phyloP scores from a whole-genome alignment of 64 coral and sea anemone genomes.

The Stichodactyla helianthus region DNA sequence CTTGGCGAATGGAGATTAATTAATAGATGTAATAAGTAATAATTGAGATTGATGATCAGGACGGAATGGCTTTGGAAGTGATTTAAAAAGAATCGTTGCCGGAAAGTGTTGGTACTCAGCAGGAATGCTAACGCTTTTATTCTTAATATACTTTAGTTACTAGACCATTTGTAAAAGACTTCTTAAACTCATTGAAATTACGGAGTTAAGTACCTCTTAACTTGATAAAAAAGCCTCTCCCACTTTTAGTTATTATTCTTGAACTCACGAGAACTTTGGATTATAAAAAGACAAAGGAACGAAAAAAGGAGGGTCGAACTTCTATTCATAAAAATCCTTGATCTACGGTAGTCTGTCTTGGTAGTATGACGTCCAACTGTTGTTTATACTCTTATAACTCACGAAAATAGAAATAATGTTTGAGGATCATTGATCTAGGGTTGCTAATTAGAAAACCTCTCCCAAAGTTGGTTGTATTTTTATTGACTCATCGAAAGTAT shows the following conservation, averaged over 20 bases:
- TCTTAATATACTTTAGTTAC: no score
- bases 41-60: constrained; percentile 3
- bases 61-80: not conserved
- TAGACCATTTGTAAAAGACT: no score
- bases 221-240: not conserved
- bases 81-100: not conserved
- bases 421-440: no score
- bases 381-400: no score
- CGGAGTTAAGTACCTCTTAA: not conserved
- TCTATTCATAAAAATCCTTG: no score
- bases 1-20: not conserved
- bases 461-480: no score
- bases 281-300: not conserved
- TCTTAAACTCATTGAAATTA: not conserved
- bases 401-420: no score
- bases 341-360: no score
- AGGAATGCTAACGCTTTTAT: not conserved
- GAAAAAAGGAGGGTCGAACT: no score
- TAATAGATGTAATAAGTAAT: not conserved
- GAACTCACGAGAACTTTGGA: not conserved
- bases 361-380: no score
- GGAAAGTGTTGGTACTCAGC: not conserved
- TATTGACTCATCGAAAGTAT: no score
- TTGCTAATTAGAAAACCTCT: no score
- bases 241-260: not conserved